These are phyloP conservation scores for Isoperla grammatica DNA, from an alignment of 2,888 invertebrate genomes.

Conservation along the genomic window DNA sequence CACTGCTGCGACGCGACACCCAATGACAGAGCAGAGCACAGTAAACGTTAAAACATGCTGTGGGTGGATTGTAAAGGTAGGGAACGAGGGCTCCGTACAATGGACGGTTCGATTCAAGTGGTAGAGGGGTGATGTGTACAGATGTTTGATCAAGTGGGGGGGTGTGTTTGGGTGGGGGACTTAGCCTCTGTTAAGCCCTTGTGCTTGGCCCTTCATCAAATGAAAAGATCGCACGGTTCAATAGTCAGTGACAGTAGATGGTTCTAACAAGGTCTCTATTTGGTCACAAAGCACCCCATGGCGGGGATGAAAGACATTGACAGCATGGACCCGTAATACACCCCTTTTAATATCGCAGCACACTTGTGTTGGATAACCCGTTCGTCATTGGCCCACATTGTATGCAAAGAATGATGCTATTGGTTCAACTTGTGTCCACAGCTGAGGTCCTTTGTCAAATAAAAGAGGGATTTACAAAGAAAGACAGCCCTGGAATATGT, in stretches of 20 bases:
- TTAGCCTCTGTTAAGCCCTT: constrained; percentile 3
- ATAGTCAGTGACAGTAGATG: constrained; percentile 18
- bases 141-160: constrained; percentile 18
- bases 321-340: background rate
- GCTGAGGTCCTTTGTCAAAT: constrained; percentile 12
- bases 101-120: constrained; percentile 9
- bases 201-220: background rate
- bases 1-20: constrained; percentile 2
- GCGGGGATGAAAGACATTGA: constrained; percentile 17
- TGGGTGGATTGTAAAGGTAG: constrained; percentile 12
- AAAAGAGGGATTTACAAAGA: constrained; percentile 5
- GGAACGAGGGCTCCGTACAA: constrained; percentile 10
- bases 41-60: background rate
- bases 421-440: constrained; percentile 11
- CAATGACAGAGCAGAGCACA: constrained; percentile 9
- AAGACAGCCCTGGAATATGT: background rate
- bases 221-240: constrained; percentile 16
- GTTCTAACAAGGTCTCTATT: constrained; percentile 13
- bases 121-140: constrained; percentile 17
- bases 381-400: constrained; percentile 14
- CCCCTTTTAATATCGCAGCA: constrained; percentile 11
- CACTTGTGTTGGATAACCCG: constrained; percentile 3
- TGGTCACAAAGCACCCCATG: constrained; percentile 14
- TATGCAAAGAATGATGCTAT: constrained; percentile 10
- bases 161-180: background rate